phyloP scores from a whole-genome alignment of 1,140 invertebrate genomes.

The Atta cephalotes region DNA sequence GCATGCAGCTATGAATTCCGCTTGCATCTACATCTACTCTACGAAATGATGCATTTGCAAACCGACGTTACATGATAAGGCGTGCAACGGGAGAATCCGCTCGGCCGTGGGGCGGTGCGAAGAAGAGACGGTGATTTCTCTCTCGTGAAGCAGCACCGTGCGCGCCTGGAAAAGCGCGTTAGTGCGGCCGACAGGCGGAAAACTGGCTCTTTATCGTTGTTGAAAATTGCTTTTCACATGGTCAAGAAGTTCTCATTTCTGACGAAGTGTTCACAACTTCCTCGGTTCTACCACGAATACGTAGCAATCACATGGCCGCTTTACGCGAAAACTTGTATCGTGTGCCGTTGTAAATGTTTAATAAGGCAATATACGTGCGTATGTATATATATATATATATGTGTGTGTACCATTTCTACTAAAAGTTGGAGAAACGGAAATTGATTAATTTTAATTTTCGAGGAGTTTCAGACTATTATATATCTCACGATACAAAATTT shows the following conservation, averaged over 20 bases:
- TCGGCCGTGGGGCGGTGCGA: conserved; percentile 30
- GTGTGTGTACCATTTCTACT: neutral
- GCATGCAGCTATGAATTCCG: conserved; percentile 70
- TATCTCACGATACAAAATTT: conserved; percentile 5
- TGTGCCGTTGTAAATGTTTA: neutral
- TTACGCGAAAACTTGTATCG: neutral
- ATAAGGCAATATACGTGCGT: neutral
- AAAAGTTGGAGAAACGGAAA: neutral
- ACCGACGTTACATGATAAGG: conserved; percentile 43
- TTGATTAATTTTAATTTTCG: neutral
- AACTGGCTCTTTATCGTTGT: conserved; percentile 39
- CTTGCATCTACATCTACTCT: conserved; percentile 21
- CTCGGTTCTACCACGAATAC: neutral
- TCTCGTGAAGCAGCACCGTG: conserved; percentile 1
- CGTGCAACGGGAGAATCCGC: conserved; percentile 42
- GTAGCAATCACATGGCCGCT: neutral
- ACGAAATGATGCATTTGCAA: conserved; percentile 25
- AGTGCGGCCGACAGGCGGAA: conserved; percentile 56
- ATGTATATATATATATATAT: too few relatives aligned
- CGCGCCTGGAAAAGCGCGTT: conserved; percentile 46
- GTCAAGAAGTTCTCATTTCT: conserved; percentile 3
- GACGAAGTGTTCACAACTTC: neutral
- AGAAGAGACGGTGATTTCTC: conserved; percentile 25
- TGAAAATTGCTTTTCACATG: conserved; percentile 48
- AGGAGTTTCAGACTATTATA: neutral